A percentile compares a stretch with the other conserved stretches of the same genome.
phyloP scores from a whole-genome alignment of 2,888 invertebrate species.

The Sceliomorpha sp. region DNA sequence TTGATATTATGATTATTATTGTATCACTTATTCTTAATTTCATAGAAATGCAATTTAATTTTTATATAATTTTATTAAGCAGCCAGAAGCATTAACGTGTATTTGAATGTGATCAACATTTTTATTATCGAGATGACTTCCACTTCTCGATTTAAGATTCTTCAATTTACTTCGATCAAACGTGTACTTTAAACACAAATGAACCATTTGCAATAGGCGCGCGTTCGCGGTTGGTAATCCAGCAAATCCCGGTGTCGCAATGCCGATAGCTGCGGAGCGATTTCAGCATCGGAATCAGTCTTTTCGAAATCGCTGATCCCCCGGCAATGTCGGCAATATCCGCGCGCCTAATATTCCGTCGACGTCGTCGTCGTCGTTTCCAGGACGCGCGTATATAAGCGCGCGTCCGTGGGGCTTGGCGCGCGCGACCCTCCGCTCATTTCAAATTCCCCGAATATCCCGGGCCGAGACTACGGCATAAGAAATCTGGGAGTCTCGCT shows the following conservation, averaged over 20 bases:
- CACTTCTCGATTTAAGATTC: no score
- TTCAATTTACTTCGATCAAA: no score
- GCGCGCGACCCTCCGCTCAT: constrained; percentile 65
- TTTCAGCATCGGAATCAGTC: constrained; percentile 44
- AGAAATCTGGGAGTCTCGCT: constrained; percentile 68
- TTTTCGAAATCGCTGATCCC: constrained; percentile 53
- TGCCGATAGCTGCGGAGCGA: constrained; percentile 36
- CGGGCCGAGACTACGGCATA: constrained; percentile 61
- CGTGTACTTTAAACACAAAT: constrained; percentile 29
- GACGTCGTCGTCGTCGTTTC: constrained; percentile 54
- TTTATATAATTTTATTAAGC: no score
- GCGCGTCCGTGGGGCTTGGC: constrained; percentile 42
- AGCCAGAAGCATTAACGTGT: no score
- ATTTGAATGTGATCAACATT: no score
- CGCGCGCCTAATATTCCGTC: constrained; percentile 64
- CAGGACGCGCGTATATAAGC: constrained; percentile 33
- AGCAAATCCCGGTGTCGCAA: constrained; percentile 39
- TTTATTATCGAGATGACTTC: no score
- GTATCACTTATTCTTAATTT: no score
- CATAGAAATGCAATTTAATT: no score
- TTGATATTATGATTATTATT: not conserved
- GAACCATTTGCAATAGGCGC: constrained; percentile 31
- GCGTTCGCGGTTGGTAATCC: constrained; percentile 35
- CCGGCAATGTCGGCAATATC: constrained; percentile 51
- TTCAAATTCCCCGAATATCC: constrained; percentile 77